Evolutionary conservation across 2,797 vertebrate species (phyloP), one percentile per base, ranked within the genome.

Genomic region (Mormyrops attenuatus): DNA sequence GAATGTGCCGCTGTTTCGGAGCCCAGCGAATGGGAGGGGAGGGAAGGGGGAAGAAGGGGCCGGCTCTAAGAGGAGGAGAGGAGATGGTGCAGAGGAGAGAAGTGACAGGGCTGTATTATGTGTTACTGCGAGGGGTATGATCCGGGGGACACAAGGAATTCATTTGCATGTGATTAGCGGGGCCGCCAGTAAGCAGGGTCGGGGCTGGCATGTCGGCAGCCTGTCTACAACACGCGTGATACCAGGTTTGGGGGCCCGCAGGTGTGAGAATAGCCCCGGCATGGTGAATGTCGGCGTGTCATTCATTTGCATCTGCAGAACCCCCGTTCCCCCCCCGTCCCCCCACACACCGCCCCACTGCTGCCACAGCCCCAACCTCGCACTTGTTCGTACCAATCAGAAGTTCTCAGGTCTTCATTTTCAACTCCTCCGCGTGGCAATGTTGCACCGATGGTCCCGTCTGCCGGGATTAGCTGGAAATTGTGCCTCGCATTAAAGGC

Each of bases 241-340:
- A 91, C 91, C 91, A 57, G 57, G 90, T 92, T 91, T 92, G 93
- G 60, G 91, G 90, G 93, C 91, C 92, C 93, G 89, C 94, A 94
- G 93, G 93, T 94, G 94, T 92, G 93, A 94, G 95, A 95, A 94
- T 66, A 93, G 93, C 92, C 92, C 47, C 44, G 89, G 90, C 92
- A 92, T 94, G 92, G 92, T 94, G 94, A 95, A 93, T 85, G 63
- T 49, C 13, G 91, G 92, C 91, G 88, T 92, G 92, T 89, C 94
- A 93, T 95, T 95, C 87, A 95, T 96, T 95, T 96, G 94, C 95
- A 95, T 96, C 94, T 9, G 38, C 73, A 47, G 34, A 47, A 80
- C 93, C 88, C 92, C 89, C 92, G 84, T 13, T 22, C 84, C 49
- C 73, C 69, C 73, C 44, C 93, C 87, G 92, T 89, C 92, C 89